phyloP scores from a whole-genome alignment of 2,888 invertebrate species.

The Xestoiulus laeticollis region DNA sequence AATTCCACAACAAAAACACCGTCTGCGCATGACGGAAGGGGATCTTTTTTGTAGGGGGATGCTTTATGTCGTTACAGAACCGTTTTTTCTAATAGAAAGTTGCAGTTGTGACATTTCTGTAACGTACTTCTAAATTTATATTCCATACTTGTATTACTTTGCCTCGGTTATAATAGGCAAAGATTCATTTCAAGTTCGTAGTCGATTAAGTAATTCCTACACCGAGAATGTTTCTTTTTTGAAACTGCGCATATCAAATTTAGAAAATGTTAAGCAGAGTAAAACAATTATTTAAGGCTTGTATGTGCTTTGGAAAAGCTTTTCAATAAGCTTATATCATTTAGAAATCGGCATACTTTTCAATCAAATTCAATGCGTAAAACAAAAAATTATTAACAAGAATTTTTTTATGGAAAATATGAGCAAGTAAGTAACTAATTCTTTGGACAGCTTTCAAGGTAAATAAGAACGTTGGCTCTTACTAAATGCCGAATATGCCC shows the following conservation, averaged over 20 bases:
- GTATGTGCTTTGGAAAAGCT: background rate
- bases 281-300: background rate
- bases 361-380: background rate
- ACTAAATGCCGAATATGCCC: background rate
- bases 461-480: background rate
- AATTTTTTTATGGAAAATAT: background rate
- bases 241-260: background rate
- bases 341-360: background rate
- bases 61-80: too few relatives aligned
- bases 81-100: too few relatives aligned
- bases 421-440: background rate
- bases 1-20: too few relatives aligned
- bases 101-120: too few relatives aligned
- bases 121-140: too few relatives aligned
- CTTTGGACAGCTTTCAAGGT: background rate
- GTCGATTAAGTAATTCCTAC: background rate
- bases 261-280: background rate
- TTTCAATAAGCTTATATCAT: background rate
- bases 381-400: background rate
- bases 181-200: background rate
- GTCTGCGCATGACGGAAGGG: too few relatives aligned
- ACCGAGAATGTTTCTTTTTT: background rate
- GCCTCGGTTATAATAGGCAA: too few relatives aligned
- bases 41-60: too few relatives aligned
- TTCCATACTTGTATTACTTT: too few relatives aligned